A percentile compares a stretch with the other conserved stretches of the same genome.
phyloP scores from a whole-genome alignment of 2,797 vertebrate species.

The Leptatherina wallacei region DNA sequence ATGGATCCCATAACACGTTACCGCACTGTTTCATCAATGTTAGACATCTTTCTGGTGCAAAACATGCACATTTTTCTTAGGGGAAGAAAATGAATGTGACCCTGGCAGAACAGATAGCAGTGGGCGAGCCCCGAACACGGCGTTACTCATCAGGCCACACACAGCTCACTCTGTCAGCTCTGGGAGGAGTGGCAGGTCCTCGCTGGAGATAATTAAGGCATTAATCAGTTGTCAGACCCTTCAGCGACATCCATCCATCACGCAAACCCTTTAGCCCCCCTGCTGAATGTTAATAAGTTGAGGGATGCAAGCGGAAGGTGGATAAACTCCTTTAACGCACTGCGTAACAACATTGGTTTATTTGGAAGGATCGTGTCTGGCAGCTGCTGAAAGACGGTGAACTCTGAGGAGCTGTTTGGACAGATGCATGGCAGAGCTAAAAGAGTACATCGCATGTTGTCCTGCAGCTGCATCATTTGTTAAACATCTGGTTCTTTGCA shows the following conservation, averaged over 20 bases:
- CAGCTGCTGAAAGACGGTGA: constrained; percentile 45
- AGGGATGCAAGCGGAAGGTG: constrained; percentile 74
- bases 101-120: constrained; percentile 74
- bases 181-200: constrained; percentile 75
- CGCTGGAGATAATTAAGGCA: constrained; percentile 87
- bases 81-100: constrained; percentile 78
- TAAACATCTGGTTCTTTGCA: constrained; percentile 35
- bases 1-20: constrained; percentile 50
- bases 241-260: constrained; percentile 84
- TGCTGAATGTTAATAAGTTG: constrained; percentile 80
- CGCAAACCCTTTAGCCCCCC: constrained; percentile 72
- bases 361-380: constrained; percentile 52
- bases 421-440: constrained; percentile 30
- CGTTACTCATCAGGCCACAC: constrained; percentile 78
- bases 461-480: constrained; percentile 34
- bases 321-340: constrained; percentile 66
- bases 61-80: constrained; percentile 64
- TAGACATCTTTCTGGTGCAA: constrained; percentile 64
- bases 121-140: constrained; percentile 77
- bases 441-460: constrained; percentile 33
- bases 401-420: constrained; percentile 37
- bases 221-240: constrained; percentile 86
- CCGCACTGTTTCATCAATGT: constrained; percentile 58
- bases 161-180: constrained; percentile 78
- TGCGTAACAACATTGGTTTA: constrained; percentile 57